phyloP scores from a whole-genome alignment of 2,797 vertebrate species.

The Tapirus indicus region DNA sequence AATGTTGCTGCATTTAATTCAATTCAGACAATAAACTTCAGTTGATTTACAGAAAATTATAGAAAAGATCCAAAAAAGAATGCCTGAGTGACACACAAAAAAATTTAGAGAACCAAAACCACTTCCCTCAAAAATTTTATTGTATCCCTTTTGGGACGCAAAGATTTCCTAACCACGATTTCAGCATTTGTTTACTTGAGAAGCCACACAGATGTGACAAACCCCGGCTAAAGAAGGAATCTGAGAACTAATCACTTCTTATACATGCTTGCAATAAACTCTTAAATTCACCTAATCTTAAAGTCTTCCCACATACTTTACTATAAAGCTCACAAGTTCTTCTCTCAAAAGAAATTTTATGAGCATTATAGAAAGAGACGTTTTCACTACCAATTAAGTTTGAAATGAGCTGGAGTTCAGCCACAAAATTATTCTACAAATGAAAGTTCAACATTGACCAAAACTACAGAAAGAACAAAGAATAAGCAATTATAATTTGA shows the following conservation, averaged over 20 bases:
- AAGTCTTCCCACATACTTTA: slow-evolving; percentile 39
- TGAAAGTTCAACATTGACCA: background rate
- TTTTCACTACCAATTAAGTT: slow-evolving; percentile 44
- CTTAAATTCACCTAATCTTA: slow-evolving; percentile 27
- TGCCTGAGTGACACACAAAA: background rate
- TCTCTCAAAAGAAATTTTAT: slow-evolving; percentile 55
- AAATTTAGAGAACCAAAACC: background rate
- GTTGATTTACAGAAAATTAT: slow-evolving; percentile 40
- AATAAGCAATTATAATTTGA: background rate
- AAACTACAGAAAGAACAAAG: background rate
- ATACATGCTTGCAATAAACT: background rate
- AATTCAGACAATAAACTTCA: slow-evolving; percentile 33
- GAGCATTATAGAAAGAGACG: slow-evolving; percentile 54
- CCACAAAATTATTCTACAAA: slow-evolving; percentile 45
- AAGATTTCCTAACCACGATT: slow-evolving; percentile 2
- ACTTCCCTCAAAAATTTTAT: slow-evolving; percentile 24
- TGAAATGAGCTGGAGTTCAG: slow-evolving; percentile 45
- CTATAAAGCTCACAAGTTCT: background rate
- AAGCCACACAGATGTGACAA: background rate
- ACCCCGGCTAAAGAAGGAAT: background rate
- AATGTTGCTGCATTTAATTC: slow-evolving; percentile 12
- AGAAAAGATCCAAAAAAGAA: background rate
- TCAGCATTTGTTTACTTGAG: slow-evolving; percentile 13
- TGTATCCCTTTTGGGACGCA: background rate
- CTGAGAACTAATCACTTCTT: background rate